These are phyloP conservation scores for Porites rus DNA, from an alignment of 92 coral and sea anemone genomes.

Conservation along the genomic window DNA sequence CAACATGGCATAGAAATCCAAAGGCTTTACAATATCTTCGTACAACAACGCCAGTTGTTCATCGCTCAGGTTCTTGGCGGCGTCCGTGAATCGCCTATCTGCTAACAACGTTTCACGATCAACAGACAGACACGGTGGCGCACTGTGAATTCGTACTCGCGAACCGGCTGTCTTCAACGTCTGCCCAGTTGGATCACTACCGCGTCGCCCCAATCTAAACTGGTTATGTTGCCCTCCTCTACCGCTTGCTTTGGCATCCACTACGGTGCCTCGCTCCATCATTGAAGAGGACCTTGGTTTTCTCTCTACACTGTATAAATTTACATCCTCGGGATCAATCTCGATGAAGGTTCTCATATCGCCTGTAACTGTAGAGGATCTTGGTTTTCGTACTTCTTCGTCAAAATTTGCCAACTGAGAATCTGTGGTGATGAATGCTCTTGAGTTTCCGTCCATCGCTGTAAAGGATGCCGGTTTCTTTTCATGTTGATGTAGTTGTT, in stretches of 20 bases:
- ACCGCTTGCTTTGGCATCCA: background rate
- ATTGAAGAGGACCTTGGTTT: background rate
- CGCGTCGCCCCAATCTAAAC: background rate
- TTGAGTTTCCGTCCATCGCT: background rate
- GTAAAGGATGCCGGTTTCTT: background rate
- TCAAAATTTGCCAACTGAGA: background rate
- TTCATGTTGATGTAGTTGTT: background rate
- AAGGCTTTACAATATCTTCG: conserved; percentile 2
- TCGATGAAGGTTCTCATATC: background rate
- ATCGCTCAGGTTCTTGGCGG: conserved; percentile 1
- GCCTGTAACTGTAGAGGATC: background rate
- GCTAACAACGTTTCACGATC: background rate
- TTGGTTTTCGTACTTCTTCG: background rate
- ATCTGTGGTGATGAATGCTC: background rate
- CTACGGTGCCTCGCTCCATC: background rate
- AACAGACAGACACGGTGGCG: background rate
- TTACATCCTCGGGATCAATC: background rate
- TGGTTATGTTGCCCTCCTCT: too few relatives aligned
- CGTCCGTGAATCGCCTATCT: conserved; percentile 5
- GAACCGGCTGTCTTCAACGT: background rate
- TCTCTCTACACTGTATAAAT: background rate
- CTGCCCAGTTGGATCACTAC: background rate
- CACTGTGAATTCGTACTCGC: background rate
- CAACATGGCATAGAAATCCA: background rate
- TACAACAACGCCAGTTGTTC: conserved; percentile 3